phyloP scores from a whole-genome alignment of 2,113 vertebrate genomes.

The Motacilla alba region DNA sequence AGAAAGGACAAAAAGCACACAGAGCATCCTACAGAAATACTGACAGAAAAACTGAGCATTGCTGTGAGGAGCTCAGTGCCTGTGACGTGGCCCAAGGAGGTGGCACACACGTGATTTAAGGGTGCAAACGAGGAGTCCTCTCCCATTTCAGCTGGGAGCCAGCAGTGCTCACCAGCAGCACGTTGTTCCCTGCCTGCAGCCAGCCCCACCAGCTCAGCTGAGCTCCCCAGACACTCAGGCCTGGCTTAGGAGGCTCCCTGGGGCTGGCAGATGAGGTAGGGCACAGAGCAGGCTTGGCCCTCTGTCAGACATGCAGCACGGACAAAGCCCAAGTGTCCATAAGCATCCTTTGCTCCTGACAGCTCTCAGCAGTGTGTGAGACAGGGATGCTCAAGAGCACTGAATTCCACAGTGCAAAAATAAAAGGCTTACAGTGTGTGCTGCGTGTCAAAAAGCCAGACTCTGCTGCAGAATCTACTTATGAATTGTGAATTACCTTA shows the following conservation, averaged over 20 bases:
- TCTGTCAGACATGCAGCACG: neutral
- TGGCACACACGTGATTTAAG: fast-evolving
- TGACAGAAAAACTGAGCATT: neutral
- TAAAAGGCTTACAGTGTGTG: neutral
- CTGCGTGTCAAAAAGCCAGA: neutral
- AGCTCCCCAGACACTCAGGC: neutral
- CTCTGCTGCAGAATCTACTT: neutral
- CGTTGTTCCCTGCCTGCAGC: neutral
- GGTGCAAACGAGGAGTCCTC: neutral
- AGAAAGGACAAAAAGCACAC: too few relatives aligned
- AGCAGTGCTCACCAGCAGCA: neutral
- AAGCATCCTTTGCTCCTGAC: neutral
- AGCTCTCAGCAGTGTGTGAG: neutral
- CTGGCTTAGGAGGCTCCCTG: neutral
- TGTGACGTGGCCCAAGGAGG: neutral
- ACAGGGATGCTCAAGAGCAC: neutral
- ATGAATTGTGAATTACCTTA: conserved; percentile 34
- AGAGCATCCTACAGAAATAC: too few relatives aligned
- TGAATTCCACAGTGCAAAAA: neutral
- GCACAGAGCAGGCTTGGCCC: neutral
- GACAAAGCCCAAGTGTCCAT: neutral
- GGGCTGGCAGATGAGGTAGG: neutral
- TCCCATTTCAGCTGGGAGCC: neutral
- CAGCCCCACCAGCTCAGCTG: neutral
- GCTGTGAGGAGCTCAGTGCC: neutral